Conservation (phyloP, 2,113 vertebrate species). For the Geococcyx californianus region DNA sequence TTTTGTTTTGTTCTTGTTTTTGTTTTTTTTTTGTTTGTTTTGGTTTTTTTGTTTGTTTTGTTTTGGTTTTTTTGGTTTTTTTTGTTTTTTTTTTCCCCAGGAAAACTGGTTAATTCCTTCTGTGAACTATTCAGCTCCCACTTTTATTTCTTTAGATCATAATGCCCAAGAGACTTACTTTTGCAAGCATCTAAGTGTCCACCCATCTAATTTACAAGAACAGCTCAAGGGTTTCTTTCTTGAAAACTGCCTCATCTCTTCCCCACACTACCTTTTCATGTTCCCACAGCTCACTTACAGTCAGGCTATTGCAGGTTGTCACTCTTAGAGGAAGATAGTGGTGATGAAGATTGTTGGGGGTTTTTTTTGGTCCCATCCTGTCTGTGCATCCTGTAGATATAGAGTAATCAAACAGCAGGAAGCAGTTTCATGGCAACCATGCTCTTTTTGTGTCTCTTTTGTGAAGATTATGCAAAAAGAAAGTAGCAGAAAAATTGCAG, state of each 20-base stretch:
- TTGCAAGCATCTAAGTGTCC: background rate
- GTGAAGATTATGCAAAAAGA: background rate
- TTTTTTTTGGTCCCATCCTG: background rate
- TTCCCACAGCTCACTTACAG: background rate
- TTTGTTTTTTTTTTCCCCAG: background rate
- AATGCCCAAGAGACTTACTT: background rate
- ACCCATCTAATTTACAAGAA: background rate
- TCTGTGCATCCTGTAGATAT: conserved; percentile 26
- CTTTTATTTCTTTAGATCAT: background rate
- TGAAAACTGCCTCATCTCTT: background rate
- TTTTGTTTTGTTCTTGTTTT: no score
- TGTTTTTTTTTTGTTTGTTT: no score
- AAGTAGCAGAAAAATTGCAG: background rate
- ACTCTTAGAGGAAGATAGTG: background rate
- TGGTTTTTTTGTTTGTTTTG: no score
- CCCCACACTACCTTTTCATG: background rate
- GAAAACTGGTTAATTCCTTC: background rate
- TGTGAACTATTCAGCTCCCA: background rate
- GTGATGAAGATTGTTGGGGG: background rate
- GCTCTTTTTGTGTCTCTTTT: background rate
- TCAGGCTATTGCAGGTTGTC: background rate
- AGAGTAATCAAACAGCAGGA: conserved; percentile 5
- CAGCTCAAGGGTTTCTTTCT: background rate
- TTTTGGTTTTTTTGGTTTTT: no score
- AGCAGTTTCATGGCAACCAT: conserved; percentile 40